Percentiles rank a stretch among this genome's conserved stretches.
phyloP scores from a whole-genome alignment of 2,888 invertebrate species.

The Tetrapedia diversipes region DNA sequence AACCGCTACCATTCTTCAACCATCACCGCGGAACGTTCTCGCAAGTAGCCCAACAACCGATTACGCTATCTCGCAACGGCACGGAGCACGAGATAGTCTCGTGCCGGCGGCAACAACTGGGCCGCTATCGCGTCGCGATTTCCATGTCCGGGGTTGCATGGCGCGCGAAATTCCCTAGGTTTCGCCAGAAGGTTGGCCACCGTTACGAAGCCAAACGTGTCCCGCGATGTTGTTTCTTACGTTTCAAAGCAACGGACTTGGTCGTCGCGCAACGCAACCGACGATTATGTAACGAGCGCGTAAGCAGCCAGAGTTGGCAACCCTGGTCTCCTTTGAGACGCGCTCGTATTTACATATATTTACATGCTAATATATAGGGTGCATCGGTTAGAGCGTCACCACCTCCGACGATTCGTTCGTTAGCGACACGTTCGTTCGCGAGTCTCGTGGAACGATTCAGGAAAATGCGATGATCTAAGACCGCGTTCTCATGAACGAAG shows the following conservation, averaged over 20 bases:
- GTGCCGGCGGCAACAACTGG: neutral
- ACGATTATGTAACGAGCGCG: constrained; percentile 61
- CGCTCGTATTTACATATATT: constrained; percentile 62
- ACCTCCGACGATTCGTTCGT: constrained; percentile 22
- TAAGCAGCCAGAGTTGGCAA: constrained; percentile 19
- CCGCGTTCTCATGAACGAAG: neutral
- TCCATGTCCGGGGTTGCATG: neutral
- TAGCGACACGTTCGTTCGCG: neutral
- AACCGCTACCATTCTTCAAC: neutral
- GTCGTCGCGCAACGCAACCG: constrained; percentile 40
- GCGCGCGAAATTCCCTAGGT: constrained; percentile 40
- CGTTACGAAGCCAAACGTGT: constrained; percentile 37
- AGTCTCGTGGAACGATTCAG: constrained; percentile 24
- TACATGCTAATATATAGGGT: constrained; percentile 58
- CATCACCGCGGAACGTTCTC: neutral
- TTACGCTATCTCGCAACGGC: constrained; percentile 33
- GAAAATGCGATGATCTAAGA: neutral
- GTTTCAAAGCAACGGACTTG: constrained; percentile 37
- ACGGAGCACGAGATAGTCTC: constrained; percentile 15
- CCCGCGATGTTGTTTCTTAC: constrained; percentile 54
- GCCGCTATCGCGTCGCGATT: constrained; percentile 14
- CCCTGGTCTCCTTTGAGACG: constrained; percentile 59
- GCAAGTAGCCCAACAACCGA: constrained; percentile 4
- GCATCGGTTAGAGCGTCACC: constrained; percentile 32
- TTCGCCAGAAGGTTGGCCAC: constrained; percentile 46